Evolutionary conservation across 2,797 vertebrate species (phyloP), one percentile per base, ranked within the genome.

Genomic region (Sebastes kiyomatsui): DNA sequence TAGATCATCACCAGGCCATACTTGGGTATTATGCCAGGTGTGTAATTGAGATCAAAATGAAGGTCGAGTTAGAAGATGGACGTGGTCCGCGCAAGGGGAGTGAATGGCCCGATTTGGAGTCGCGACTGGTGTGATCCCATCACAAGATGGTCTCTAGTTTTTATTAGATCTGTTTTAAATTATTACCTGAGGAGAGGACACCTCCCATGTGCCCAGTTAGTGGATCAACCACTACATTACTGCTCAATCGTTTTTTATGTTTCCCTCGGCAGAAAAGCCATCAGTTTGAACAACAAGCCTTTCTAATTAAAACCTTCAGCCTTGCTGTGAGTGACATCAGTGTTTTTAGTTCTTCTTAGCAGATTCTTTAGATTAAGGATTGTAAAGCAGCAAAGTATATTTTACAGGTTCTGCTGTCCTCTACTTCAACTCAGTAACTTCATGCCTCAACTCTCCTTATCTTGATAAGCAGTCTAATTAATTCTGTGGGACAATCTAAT

Each of bases 111-210:
- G 2, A 22, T 54, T 54, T 54, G 52, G 52, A 20, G 16, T 54
- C 4, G 20, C 10, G 52, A 11, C 52, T n/a, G 52, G n/a, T 49
- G n/a, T 54, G 52, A 54, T 54, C n/a, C 52, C 30, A 33, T 22
- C 60, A 20, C 27, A n/a, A 61, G 18, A 33, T 61, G 30, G 10
- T 61, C 30, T n/a, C 9, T 33, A 11, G 28, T 33, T 71, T 38
- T 71, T 72, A 65, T 69, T 79, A 35, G 30, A 79, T 75, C 23
- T 27, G 10, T 59, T 38, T 65, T 25, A 23, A 75, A 75, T 68
- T 65, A 49, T 60, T 22, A 77, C 49, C 38, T 22, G 46, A 25
- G 64, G 13, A 71, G 11, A 56, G 42, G 65, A 46, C 56, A 25
- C 66, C 23, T 75, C 72, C 52, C 32, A n/a, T 65, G 64, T 27